A percentile compares a stretch with the other conserved stretches of the same genome.
phyloP scores from a whole-genome alignment of 2,113 vertebrate genomes.

The Chionomys nivalis region DNA sequence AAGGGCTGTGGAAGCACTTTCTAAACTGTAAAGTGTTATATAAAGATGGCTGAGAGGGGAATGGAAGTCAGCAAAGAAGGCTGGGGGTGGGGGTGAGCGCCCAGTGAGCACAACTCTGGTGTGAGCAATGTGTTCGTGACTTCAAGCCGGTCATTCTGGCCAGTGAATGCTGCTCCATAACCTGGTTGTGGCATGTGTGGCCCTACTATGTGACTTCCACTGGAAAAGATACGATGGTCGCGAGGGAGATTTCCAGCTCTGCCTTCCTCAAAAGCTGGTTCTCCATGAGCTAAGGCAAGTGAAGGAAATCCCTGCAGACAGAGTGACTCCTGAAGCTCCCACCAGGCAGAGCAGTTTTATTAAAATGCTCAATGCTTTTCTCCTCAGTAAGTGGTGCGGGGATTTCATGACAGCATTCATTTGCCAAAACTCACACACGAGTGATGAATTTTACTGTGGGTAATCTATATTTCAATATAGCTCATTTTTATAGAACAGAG shows the following conservation, averaged over 20 bases:
- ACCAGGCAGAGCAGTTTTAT: not conserved
- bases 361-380: not conserved
- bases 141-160: not conserved
- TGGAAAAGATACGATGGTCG: not conserved
- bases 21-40: slow-evolving; percentile 32
- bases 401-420: not conserved
- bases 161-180: not conserved
- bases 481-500: not conserved
- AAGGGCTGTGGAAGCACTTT: slow-evolving; percentile 64
- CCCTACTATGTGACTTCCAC: not conserved
- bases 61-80: not conserved
- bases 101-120: fast-evolving
- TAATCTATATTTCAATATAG: slow-evolving; percentile 9
- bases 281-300: not conserved
- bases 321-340: not conserved
- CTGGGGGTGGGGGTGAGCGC: fast-evolving
- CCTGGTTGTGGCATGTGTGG: not conserved
- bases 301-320: not conserved
- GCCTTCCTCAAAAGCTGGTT: not conserved
- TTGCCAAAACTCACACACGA: not conserved
- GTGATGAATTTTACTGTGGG: not conserved
- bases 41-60: not conserved
- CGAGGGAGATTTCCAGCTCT: not conserved
- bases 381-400: not conserved
- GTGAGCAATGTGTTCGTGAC: not conserved